Conservation (phyloP, 2,888 invertebrate genomes). For the Thereva unica region DNA sequence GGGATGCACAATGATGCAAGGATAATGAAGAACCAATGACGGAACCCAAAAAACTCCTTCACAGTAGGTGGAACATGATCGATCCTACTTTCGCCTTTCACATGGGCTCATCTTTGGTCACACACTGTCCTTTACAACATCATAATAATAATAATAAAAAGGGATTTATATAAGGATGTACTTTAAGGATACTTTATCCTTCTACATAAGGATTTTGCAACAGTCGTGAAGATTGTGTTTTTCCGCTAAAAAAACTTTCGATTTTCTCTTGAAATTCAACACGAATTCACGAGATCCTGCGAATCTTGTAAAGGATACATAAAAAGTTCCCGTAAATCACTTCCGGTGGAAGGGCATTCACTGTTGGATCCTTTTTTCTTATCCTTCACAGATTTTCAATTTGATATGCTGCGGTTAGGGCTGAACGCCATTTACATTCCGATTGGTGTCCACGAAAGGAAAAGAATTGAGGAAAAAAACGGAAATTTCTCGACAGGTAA, state of each 20-base stretch:
- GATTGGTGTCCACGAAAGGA: slow-evolving; percentile 3
- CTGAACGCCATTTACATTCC: slow-evolving; percentile 11
- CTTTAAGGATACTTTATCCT: no score
- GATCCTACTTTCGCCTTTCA: slow-evolving; percentile 22
- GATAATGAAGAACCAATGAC: slow-evolving; percentile 29
- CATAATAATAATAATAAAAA: background rate
- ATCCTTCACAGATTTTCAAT: slow-evolving; percentile 18
- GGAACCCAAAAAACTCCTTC: slow-evolving; percentile 10
- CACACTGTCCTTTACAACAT: slow-evolving; percentile 5
- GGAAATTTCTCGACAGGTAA: slow-evolving; percentile 20
- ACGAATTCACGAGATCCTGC: background rate
- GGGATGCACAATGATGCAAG: slow-evolving; percentile 22
- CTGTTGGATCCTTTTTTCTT: slow-evolving; percentile 16
- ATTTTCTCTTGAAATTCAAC: slow-evolving; percentile 11
- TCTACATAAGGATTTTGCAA: no score
- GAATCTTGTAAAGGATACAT: no score
- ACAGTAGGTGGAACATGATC: slow-evolving; percentile 32
- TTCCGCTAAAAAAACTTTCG: slow-evolving; percentile 13
- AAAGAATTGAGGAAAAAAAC: background rate
- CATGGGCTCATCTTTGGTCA: slow-evolving; percentile 3
- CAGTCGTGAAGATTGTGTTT: background rate
- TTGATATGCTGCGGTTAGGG: slow-evolving; percentile 27
- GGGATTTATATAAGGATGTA: background rate
- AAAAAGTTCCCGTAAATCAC: slow-evolving; percentile 24
- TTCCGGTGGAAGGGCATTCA: slow-evolving; percentile 22